Conservation (phyloP, 2,888 invertebrate species). For the Scaptomyza parva region DNA sequence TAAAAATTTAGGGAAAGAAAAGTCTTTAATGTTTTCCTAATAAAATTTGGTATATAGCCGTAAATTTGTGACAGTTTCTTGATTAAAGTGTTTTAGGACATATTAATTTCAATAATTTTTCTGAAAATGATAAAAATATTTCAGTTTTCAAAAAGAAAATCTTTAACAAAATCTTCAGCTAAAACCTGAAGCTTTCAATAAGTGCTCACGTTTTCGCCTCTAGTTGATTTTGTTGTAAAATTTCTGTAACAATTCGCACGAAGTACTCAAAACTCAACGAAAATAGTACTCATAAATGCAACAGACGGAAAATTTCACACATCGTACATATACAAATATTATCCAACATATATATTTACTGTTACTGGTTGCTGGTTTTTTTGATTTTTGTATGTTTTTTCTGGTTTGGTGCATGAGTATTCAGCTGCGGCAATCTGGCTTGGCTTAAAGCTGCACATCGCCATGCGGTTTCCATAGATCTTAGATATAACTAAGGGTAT, state of each 20-base stretch:
- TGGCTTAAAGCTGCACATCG: slow-evolving; percentile 25
- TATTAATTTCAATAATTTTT: no score
- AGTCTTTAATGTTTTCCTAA: no score
- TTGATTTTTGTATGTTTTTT: neutral
- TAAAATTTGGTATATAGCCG: no score
- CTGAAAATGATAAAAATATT: no score
- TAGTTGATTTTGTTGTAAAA: slow-evolving; percentile 27
- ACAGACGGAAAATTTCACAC: slow-evolving; percentile 6
- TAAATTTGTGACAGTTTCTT: no score
- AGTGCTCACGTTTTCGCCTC: slow-evolving; percentile 14
- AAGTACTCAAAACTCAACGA: slow-evolving; percentile 43
- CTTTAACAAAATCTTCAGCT: no score
- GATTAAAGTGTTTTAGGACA: no score
- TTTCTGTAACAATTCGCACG: slow-evolving; percentile 24
- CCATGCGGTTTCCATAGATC: slow-evolving; percentile 14
- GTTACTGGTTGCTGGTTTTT: no score
- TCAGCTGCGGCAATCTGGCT: slow-evolving; percentile 21
- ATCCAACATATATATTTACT: neutral
- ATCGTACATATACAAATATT: slow-evolving; percentile 7
- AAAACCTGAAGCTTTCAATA: no score
- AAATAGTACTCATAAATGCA: slow-evolving; percentile 32
- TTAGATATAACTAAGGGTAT: slow-evolving; percentile 16
- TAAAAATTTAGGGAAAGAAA: no score
- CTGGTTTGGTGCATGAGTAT: slow-evolving; percentile 1
- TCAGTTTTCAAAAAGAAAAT: no score